Percentiles rank a stretch among this genome's conserved stretches.
Evolutionary conservation across 1,140 invertebrate species (phyloP).

Genomic region (Bombus superbus): DNA sequence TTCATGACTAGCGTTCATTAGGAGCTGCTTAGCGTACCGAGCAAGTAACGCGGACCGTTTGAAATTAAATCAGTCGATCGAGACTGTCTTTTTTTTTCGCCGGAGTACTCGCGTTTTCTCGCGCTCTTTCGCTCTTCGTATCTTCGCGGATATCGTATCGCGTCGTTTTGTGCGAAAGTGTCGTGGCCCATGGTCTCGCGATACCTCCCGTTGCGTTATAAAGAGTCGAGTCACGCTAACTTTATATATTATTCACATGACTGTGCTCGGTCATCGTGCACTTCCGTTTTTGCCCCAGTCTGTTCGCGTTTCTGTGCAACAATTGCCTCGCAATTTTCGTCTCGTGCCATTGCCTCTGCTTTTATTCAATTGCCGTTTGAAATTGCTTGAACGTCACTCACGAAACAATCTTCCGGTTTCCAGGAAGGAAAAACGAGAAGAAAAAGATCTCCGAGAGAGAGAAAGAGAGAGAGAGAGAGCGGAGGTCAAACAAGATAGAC

Average conservation of each 20-base stretch:
- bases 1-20: neutral
- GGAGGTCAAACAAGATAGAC: neutral
- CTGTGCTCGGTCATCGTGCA: conserved; percentile 13
- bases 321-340: conserved; percentile 15
- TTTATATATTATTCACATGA: conserved; percentile 11
- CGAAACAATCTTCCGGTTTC: neutral
- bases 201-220: conserved; percentile 7
- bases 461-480: neutral
- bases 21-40: neutral
- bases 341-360: neutral
- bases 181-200: neutral
- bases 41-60: neutral
- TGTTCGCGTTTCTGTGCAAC: neutral
- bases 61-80: neutral
- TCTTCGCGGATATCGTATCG: neutral
- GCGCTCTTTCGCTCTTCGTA: neutral
- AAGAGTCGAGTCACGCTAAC: conserved; percentile 10
- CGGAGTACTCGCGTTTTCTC: neutral
- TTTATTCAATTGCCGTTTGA: conserved; percentile 15
- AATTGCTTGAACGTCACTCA: conserved; percentile 8
- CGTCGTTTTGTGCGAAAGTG: neutral
- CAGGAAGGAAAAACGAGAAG: neutral
- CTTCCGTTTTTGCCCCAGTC: neutral
- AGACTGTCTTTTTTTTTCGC: neutral
- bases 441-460: neutral